Evolutionary conservation across 2,113 vertebrate species (phyloP).

Genomic region (Callaeas wilsoni): DNA sequence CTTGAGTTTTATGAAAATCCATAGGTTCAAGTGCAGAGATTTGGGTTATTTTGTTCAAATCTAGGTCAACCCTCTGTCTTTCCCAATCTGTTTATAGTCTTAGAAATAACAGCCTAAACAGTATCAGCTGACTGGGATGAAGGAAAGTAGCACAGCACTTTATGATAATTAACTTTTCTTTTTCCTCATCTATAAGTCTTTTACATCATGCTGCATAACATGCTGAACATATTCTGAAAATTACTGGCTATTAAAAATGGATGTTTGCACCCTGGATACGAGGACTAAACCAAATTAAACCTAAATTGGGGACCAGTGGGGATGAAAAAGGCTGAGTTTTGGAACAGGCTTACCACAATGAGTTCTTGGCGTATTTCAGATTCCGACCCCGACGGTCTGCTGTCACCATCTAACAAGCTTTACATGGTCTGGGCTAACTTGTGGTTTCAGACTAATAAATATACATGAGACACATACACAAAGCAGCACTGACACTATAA

Average conservation of each 20-base stretch:
- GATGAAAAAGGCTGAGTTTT: background rate
- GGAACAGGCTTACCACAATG: background rate
- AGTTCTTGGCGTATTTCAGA: background rate
- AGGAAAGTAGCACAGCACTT: background rate
- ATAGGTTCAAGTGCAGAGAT: background rate
- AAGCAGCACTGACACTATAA: background rate
- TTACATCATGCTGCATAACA: background rate
- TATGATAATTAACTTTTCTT: background rate
- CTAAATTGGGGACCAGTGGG: background rate
- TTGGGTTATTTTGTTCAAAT: background rate
- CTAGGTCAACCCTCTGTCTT: background rate
- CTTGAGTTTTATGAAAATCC: background rate
- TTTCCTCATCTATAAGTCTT: background rate
- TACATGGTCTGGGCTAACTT: background rate
- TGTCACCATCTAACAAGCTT: background rate
- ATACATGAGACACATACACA: background rate
- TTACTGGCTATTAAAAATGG: background rate
- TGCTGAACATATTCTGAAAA: background rate
- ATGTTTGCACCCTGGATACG: background rate
- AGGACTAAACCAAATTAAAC: background rate
- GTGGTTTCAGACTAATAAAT: background rate
- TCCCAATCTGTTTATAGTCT: background rate
- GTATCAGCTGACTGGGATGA: background rate
- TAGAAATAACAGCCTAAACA: background rate
- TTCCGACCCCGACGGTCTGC: background rate